These are phyloP conservation scores for Busseola fusca DNA, from an alignment of 2,888 invertebrate genomes.

Conservation along the genomic window DNA sequence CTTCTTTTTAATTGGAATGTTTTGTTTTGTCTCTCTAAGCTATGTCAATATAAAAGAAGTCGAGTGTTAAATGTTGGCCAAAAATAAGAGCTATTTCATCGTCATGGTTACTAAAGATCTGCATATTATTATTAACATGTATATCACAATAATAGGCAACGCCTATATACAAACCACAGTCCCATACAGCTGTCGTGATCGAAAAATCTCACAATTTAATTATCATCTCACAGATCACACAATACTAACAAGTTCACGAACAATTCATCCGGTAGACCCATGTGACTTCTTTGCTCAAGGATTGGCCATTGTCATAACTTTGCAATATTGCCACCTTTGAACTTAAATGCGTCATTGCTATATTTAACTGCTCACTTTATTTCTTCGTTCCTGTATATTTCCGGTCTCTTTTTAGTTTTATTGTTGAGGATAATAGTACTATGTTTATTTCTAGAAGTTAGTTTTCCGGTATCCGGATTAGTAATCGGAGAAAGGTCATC, in stretches of 20 bases:
- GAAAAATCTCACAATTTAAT: slow-evolving; percentile 10
- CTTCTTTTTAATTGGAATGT: no score
- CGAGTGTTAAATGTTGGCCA: neutral
- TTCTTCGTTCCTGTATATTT: slow-evolving; percentile 31
- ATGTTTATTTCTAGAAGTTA: slow-evolving; percentile 16
- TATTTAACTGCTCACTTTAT: slow-evolving; percentile 31
- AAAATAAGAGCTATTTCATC: neutral
- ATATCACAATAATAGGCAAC: no score
- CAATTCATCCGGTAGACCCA: slow-evolving; percentile 4
- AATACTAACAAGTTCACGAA: slow-evolving; percentile 29
- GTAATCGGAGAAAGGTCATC: slow-evolving; percentile 7
- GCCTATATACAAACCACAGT: neutral
- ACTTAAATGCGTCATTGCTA: slow-evolving; percentile 24
- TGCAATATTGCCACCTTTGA: slow-evolving; percentile 37
- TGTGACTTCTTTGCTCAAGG: slow-evolving; percentile 41
- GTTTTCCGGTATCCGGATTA: slow-evolving; percentile 25
- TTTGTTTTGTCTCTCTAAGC: neutral
- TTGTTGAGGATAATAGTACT: slow-evolving; percentile 45
- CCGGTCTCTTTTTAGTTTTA: slow-evolving; percentile 46
- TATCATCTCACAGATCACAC: slow-evolving; percentile 15
- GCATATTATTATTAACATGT: neutral
- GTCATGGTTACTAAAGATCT: no score
- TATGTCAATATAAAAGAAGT: neutral
- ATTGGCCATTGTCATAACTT: slow-evolving; percentile 37
- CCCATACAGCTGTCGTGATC: neutral